Base-by-base conservation (phyloP, 2,113 vertebrate genomes). In the Rhinoptilus africanus region DNA sequence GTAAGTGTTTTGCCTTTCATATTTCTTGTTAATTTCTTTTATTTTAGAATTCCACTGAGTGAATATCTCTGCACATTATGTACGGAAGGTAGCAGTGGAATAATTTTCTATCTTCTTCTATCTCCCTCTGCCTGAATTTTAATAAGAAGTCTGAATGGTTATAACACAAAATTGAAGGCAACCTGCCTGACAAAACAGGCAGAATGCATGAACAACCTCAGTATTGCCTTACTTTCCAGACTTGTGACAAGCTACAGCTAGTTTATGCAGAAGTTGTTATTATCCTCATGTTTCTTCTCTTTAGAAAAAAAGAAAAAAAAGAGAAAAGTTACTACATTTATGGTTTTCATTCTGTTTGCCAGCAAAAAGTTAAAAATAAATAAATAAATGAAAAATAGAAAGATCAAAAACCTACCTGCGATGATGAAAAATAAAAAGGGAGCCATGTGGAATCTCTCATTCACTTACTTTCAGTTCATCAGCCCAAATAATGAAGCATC, bases 1-100 rank as follows among this genome's bases (percentile, higher is more conserved):
- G 11, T 54, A 62, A 92, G 56, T 53, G 14, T 24, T 92, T 69
- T 93, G 28, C 8, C 15, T 91, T 94, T 86, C 47, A 30, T 90
- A 92, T 86, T 95, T 96, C 68, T 89, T 94, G 12, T 37, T 94
- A 89, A 71, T 92, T 96, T 92, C 23, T 84, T 82, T 90, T 92
- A 57, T 86, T 72, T 15, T 71, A 73, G 86, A 91, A 95, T 81
- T 71, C 37, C 45, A 45, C 30, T 41, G 69, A 60, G 41, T 75
- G 34, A 95, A 66, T 59, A 78, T 72, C 34, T 89, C 34, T 94
- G 45, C 66, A 83, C 63, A 89, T 93, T 92, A 41, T 48, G 19
- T 78, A 82, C 60, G 56, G 54, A 95, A 83, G 32, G 57, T 39
- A 92, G 34, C 12, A 63, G 54, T 50, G 47, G 35, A 88, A 86